Evolutionary conservation across 2,888 invertebrate genomes (phyloP), one percentile per base, ranked within the genome.

Genomic region (Antheraea assamensis): DNA sequence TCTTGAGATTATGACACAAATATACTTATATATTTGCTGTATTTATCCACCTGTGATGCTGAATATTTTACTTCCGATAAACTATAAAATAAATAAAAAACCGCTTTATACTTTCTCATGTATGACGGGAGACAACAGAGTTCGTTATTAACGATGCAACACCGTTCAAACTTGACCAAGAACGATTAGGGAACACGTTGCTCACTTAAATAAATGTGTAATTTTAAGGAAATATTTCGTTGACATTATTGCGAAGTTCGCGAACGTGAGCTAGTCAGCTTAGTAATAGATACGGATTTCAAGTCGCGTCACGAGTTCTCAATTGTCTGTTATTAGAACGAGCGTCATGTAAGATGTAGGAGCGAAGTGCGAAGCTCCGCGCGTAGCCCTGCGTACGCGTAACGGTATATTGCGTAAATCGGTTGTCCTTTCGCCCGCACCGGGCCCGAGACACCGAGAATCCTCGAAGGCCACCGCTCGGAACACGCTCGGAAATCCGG

Each of bases 401-500:
- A 83, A 82, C 80, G 79, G 75, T 74, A 71, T 78, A 78, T 89
- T 89, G 90, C 88, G 88, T 89, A 89, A 89, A 86, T 77, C 81
- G 80, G 86, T 85, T 89, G 90, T 90, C 90, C 90, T 90, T 89
- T 90, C 89, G 89, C 87, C 85, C 77, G 83, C 82, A 74, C 83
- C 85, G 89, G 89, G 90, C 83, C 88, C 91, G 86, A 90, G 89
- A 89, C 88, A 87, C 87, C 82, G 91, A 92, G 92, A 92, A 92
- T 93, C 93, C 93, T 92, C 91, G 91, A 93, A 91, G 92, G 93
- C 91, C 93, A 87, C 87, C 88, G 92, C 86, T 93, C 92, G 90
- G 91, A 92, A 91, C 92, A 90, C 90, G 93, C 92, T 92, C 94
- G 94, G 94, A 94, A 94, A 94, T 94, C 94, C 94, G 94, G 94